Base-by-base conservation (phyloP, 2,797 vertebrate genomes). In the Clarias fuscus region DNA sequence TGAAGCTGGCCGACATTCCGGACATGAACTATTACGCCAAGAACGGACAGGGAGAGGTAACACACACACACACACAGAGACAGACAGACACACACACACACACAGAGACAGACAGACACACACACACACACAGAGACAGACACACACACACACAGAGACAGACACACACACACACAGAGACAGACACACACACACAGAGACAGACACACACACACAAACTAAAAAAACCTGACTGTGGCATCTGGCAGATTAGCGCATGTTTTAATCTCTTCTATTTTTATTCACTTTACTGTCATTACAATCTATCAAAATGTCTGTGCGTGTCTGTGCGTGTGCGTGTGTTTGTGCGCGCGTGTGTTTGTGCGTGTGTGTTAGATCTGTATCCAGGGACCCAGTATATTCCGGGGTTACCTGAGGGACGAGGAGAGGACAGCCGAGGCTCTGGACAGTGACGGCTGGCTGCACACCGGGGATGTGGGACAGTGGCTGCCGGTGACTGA, bases 391-490 rank as follows among this genome's bases (percentile, higher is more conserved):
- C 95, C 91, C 88, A 95, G 95, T 14, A 94, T 96, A 87, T 96
- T 96, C 89, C 92, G 88, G 84, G 95, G 96, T 18, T 96, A 96
- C 88, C 92, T 96, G 86, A 94, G 68, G 64, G 95, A 96, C 85
- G 91, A 93, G 5, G 93, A 94, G 22, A 93, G 84, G 88, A 96
- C 95, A 0, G 91, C 93, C 0, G 94, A 96, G 72, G 93, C 95
- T 22, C 86, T 96, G 93, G 94, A 95, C 90, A 62, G 89, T 0
- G 93, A 95, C 0, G 95, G 95, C 84, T 96, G 96, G 95, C 93
- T 96, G 81, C 96, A 96, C 92, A 95, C 92, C 0, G 96, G 96
- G 2, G 96, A 96, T 0, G 96, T 96, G 79, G 95, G 95, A 85
- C 94, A 95, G 90, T 95, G 95, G 96, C 94, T 96, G 78, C 93